Evolutionary conservation across 2,888 invertebrate species (phyloP).

Genomic region (Hypomecis punctinalis): DNA sequence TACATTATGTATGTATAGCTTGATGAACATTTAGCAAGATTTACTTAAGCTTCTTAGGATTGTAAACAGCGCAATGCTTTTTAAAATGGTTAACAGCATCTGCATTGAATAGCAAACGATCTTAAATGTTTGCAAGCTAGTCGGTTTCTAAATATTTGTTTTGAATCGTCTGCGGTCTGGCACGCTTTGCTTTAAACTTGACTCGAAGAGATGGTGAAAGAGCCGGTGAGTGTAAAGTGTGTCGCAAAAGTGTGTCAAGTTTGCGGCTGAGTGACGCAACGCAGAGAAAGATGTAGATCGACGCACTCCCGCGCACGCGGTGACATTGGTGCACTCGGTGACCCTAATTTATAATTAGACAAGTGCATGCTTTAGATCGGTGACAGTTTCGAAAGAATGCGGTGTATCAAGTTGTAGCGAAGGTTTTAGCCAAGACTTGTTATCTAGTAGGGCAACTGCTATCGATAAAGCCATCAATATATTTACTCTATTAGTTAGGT

Average conservation of each 20-base stretch:
- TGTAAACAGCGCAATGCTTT: slow-evolving; percentile 1
- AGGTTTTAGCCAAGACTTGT: background rate
- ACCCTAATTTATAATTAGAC: slow-evolving; percentile 30
- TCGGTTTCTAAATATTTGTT: slow-evolving; percentile 32
- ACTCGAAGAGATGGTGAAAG: slow-evolving; percentile 39
- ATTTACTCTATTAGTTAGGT: background rate
- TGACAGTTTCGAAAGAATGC: slow-evolving; percentile 17
- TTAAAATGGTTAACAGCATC: slow-evolving; percentile 4
- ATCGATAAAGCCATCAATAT: slow-evolving; percentile 16
- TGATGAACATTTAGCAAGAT: background rate
- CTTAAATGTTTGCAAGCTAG: slow-evolving; percentile 18
- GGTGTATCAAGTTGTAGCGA: slow-evolving; percentile 1
- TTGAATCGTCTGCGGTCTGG: slow-evolving; percentile 29
- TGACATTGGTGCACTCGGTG: slow-evolving; percentile 50
- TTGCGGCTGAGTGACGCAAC: slow-evolving; percentile 64
- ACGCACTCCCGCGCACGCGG: slow-evolving; percentile 46
- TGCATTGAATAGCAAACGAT: slow-evolving; percentile 19
- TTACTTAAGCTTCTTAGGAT: background rate
- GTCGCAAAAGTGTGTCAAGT: slow-evolving; percentile 72
- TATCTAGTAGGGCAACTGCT: background rate
- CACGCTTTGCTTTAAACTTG: slow-evolving; percentile 39
- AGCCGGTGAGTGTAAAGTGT: slow-evolving; percentile 40
- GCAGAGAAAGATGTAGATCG: slow-evolving; percentile 45
- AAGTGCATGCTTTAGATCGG: slow-evolving; percentile 17
- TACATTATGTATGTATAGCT: no score